Base-by-base conservation (phyloP, 2,888 invertebrate species). In the Chymomyza procnemis region DNA sequence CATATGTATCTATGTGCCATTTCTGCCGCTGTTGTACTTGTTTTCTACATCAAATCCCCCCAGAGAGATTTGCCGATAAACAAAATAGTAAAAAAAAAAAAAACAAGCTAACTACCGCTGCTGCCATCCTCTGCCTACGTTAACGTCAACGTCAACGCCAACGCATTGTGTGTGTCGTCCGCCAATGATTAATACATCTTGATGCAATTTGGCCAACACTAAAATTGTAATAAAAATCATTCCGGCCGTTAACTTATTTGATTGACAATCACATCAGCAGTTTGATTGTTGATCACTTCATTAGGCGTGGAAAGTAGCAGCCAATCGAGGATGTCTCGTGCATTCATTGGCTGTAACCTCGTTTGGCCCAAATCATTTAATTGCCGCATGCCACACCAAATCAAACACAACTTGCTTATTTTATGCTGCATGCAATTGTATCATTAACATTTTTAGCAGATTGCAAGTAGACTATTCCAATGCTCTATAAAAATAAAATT, bases 171-270 rank as follows among this genome's bases (percentile, higher is more conserved):
- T 34, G 34, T 34, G 16, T 12, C 50, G 50, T 21, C 54, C 18
- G 54, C 12, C 12, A 85, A 84, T 84, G 87, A 84, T 84, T 87
- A 87, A 84, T 84, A 84, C 83, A 84, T 87, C 85, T 83, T 80
- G 87, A 87, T 87, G 83, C 83, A 76, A 84, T 87, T 84, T 87
- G 76, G 71, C 78, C 85, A 82, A 85, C 85, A 87, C 76, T 73
- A 62, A 78, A 72, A 62, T 50, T 75, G 75, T 83, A 80, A 82
- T 80, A 85, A 85, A 85, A 50, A 30, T 57, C 34, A 34, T 9
- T 16, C 16, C 18, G 4, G n/a, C 30, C 18, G n/a, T 30, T 26
- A 26, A 46, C 18, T 21, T 59, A 19, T 50, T 16, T 50, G 50
- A 82, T 81, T 81, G 81, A 81, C 87, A 82, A 86, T 86, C 79